Evolutionary conservation across 2,888 invertebrate genomes (phyloP), one percentile per base, ranked within the genome.

Genomic region (Nemotelus pantherinus): DNA sequence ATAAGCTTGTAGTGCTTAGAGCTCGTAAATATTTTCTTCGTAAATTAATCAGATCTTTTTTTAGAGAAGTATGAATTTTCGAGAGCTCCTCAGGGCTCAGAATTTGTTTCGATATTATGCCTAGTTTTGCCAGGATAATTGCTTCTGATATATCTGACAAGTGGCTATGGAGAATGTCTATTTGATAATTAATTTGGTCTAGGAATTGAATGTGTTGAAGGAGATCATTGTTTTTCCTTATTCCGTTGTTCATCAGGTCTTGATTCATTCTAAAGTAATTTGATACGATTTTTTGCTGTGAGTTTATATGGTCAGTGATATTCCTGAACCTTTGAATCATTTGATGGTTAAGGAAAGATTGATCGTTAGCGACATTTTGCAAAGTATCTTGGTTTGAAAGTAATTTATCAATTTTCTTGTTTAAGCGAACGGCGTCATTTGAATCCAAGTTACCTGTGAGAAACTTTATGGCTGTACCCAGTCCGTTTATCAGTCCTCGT

Each of bases 81-180:
- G 47, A 43, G 5, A 74, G 50, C 57, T 77, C 72, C 41, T 77
- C 71, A 3, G 65, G 55, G 45, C 75, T 72, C 4, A 77, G 50
- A 10, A 77, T 74, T 55, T 75, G 77, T 75, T 75, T 77, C n/a
- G 74, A 75, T n/a, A 77, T 77, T 41, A 77, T 57, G 41, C 65
- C 65, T 44, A 77, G 6, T 74, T 75, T 77, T 39, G 75, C 75
- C 9, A 77, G 45, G 3, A 48, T 65, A 58, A 75, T 68, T 58
- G 78, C 67, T 75, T 78, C 68, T 3, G 74, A 64, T 48, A 75
- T 75, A 2, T 75, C 45, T 44, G 47, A 45, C n/a, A 75, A 39
- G n/a, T 78, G 75, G 50, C 75, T 57, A 25, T 68, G 74, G 3
- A 75, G 45, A 9, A 75, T 57, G 7, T 75, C 74, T 9, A 78